Conservation (phyloP, 2,888 invertebrate genomes). For the Cataglyphis livida region DNA sequence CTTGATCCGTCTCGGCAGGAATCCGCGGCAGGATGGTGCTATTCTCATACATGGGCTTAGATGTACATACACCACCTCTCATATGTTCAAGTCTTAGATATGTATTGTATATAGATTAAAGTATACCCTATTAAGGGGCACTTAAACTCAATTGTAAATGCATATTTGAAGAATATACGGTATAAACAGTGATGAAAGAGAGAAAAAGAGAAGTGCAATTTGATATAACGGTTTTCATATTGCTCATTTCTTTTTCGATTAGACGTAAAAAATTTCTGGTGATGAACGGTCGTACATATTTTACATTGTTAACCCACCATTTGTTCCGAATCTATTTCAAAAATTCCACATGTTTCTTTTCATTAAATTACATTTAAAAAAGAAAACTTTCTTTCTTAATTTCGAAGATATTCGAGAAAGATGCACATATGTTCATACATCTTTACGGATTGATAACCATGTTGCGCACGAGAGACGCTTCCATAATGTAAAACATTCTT, state of each 20-base stretch:
- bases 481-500: conserved; percentile 30
- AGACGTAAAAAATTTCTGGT: conserved; percentile 16
- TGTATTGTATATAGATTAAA: conserved; percentile 53
- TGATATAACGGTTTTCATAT: not conserved
- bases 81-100: conserved; percentile 1
- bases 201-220: not conserved
- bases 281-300: conserved; percentile 58
- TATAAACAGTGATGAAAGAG: not conserved
- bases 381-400: not conserved
- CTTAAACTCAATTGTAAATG: conserved; percentile 60
- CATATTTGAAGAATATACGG: conserved; percentile 33
- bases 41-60: not conserved
- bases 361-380: not conserved
- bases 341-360: not conserved
- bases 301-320: conserved; percentile 21
- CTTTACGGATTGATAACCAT: conserved; percentile 14
- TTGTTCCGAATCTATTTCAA: not conserved
- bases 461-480: conserved; percentile 4
- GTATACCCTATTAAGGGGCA: conserved; percentile 33
- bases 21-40: not conserved
- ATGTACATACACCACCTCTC: not conserved
- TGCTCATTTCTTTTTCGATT: not conserved
- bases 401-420: not conserved
- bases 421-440: not conserved
- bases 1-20: not conserved